phyloP scores from a whole-genome alignment of 2,888 invertebrate genomes.

The Andrena bicolor region DNA sequence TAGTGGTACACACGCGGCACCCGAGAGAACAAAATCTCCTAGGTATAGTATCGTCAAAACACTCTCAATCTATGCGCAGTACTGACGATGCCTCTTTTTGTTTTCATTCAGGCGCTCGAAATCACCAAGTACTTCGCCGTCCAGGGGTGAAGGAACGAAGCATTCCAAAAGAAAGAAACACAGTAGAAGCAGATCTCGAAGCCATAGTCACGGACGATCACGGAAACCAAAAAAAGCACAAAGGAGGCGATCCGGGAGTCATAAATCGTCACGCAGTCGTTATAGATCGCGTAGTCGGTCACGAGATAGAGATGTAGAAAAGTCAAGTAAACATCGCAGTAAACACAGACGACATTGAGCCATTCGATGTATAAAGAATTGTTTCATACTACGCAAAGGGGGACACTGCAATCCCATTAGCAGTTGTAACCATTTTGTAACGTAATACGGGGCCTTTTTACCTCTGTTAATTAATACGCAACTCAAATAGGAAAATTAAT shows the following conservation, averaged over 20 bases:
- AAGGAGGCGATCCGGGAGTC: conserved; percentile 81
- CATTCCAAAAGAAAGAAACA: conserved; percentile 83
- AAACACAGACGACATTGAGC: conserved; percentile 81
- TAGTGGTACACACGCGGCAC: conserved; percentile 81
- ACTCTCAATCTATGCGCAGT: neutral
- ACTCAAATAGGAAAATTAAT: conserved; percentile 48
- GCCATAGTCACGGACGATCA: conserved; percentile 83
- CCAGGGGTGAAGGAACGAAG: conserved; percentile 78
- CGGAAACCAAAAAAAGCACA: conserved; percentile 82
- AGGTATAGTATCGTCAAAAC: conserved; percentile 69
- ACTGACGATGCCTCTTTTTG: neutral
- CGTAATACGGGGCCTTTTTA: conserved; percentile 58
- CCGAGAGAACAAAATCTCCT: conserved; percentile 82
- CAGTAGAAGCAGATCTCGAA: conserved; percentile 84
- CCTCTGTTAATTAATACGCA: conserved; percentile 42
- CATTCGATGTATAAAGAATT: conserved; percentile 1
- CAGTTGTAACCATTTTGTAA: conserved; percentile 38
- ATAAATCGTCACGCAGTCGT: conserved; percentile 81
- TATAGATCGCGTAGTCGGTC: conserved; percentile 83
- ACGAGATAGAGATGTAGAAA: conserved; percentile 82
- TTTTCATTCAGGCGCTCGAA: conserved; percentile 76
- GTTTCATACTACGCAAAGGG: conserved; percentile 24
- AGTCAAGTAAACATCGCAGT: conserved; percentile 81
- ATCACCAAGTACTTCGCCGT: conserved; percentile 80
- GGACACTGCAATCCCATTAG: conserved; percentile 28